Base-by-base conservation (phyloP, 2,888 invertebrate species). In the Tenodera sinensis region DNA sequence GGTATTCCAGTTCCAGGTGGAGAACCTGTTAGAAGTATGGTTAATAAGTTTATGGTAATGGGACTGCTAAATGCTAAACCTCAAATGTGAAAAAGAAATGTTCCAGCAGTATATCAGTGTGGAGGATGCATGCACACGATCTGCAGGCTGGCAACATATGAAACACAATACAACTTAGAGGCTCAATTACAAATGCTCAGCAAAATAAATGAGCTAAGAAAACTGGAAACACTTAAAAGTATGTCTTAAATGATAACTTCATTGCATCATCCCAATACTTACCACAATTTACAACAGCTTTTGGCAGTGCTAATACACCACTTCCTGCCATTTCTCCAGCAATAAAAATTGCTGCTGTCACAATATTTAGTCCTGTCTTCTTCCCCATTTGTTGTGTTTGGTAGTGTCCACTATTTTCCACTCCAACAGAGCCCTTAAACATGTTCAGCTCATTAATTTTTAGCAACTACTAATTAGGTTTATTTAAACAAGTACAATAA, bases 321-420 rank as follows among this genome's bases (percentile, higher is more conserved):
- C 96, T 95, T 84, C 96, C 96, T 0, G 96, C 96, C 95, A 96
- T 96, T 93, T 96, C 96, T 0, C 96, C 96, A 0, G 95, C 95
- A 84, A 96, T 95, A 91, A 96, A 95, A 90, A 96, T 93, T 0
- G 95, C 94, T 0, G 96, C 95, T 90, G 95, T 93, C 25, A 93
- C 90, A 28, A 94, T 92, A 88, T 92, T 93, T 25, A 94, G 91
- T 0, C 94, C 94, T 91, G 92, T 91, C 91, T 90, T 87, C 34
- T 89, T 90, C 42, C 54, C 81, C 25, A 54, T 42, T 71, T 25
- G 3, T 28, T 84, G 83, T 85, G 81, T 85, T 30, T 84, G 85
- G 84, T 30, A n/a, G 81, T 27, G 7, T 27, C 83, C 83, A 47
- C 25, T 20, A 88, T 47, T 85, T 47, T 86, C 81, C 28, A 81